Conservation (phyloP, 2,888 invertebrate genomes). For the Cybosia mesomella region DNA sequence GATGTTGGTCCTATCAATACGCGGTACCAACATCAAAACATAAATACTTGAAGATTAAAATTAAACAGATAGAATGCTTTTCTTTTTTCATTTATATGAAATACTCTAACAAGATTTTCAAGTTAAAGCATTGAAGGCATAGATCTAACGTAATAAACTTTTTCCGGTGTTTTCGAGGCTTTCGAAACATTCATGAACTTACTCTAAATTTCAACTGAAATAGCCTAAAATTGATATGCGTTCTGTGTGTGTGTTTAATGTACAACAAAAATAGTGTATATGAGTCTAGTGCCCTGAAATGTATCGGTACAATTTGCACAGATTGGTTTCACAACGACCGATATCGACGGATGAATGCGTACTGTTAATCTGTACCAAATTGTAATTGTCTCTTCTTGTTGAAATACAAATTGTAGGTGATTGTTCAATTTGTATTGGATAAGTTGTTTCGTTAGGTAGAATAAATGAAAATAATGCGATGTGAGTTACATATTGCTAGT, state of each 20-base stretch:
- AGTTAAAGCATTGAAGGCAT: neutral
- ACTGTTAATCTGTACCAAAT: conserved; percentile 68
- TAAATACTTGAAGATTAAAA: too few species aligned
- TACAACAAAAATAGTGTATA: conserved; percentile 7
- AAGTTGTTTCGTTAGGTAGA: too few species aligned
- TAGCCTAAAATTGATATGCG: neutral
- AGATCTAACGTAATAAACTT: neutral
- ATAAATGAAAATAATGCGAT: too few species aligned
- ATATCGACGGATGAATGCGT: conserved; percentile 60
- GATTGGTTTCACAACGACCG: conserved; percentile 68
- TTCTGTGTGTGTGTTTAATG: neutral
- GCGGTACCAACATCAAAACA: too few species aligned
- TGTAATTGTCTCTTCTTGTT: conserved; percentile 65
- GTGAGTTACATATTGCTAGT: too few species aligned
- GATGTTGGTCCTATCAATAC: too few species aligned
- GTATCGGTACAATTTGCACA: conserved; percentile 65
- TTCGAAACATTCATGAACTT: neutral
- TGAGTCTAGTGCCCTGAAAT: conserved; percentile 36
- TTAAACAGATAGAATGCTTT: too few species aligned
- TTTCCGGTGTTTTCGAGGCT: neutral
- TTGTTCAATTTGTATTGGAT: conserved; percentile 49
- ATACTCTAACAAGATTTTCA: neutral
- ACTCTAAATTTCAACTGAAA: neutral
- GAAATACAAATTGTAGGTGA: conserved; percentile 32
- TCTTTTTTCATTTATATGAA: neutral